Percentiles rank a stretch among this genome's conserved stretches.
Evolutionary conservation across 92 coral and sea anemone genomes (phyloP).

Genomic region (Parazoanthus atlanticus): DNA sequence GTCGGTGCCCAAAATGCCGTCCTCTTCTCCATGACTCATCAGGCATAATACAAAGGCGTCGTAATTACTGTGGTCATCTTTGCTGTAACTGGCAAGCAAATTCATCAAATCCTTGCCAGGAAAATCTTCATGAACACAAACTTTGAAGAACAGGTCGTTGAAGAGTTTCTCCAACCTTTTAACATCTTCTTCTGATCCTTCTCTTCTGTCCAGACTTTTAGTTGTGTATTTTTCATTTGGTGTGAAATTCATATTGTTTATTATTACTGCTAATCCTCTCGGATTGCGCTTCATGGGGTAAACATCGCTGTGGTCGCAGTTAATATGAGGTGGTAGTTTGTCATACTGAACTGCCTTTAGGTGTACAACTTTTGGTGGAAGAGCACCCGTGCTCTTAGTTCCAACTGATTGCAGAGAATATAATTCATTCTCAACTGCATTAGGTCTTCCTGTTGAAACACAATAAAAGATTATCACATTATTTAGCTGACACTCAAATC

Average conservation of each 20-base stretch:
- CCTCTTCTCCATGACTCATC: conserved; percentile 46
- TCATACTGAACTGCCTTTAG: background rate
- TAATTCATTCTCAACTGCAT: conserved; percentile 34
- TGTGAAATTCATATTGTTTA: conserved; percentile 31
- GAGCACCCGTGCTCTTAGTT: background rate
- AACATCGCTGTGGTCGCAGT: background rate
- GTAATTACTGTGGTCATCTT: background rate
- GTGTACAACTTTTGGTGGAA: background rate
- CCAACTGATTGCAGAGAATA: background rate
- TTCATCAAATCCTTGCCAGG: background rate
- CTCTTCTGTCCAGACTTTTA: conserved; percentile 9
- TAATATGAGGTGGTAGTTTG: conserved; percentile 28
- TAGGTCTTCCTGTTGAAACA: background rate
- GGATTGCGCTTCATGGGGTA: conserved; percentile 49
- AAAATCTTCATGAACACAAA: conserved; percentile 9
- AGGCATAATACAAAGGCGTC: conserved; percentile 41
- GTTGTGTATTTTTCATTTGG: background rate
- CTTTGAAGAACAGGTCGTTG: conserved; percentile 17
- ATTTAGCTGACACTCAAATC: no score
- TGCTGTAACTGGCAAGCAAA: background rate
- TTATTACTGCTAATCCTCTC: conserved; percentile 46
- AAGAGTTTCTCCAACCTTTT: conserved; percentile 18
- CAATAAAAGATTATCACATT: background rate
- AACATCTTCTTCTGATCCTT: conserved; percentile 48
- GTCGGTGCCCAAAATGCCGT: conserved; percentile 27